phyloP scores from a whole-genome alignment of 2,888 invertebrate genomes.

The Ischnus inquisitorius region DNA sequence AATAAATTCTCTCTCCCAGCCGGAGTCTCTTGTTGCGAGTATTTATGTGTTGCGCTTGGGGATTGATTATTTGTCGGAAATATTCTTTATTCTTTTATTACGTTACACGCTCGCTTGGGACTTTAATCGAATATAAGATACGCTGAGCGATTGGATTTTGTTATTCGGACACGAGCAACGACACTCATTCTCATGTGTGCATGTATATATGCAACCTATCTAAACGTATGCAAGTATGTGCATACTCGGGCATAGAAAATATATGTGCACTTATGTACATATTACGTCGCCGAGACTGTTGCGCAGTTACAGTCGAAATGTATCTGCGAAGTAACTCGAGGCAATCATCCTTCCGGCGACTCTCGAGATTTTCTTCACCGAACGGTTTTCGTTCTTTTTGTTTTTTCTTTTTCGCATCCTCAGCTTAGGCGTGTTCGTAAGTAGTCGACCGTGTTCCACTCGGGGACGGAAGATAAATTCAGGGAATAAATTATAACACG shows the following conservation, averaged over 20 bases:
- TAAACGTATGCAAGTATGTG: conserved; percentile 17
- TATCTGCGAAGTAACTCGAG: neutral
- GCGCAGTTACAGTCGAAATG: neutral
- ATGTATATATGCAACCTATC: conserved; percentile 27
- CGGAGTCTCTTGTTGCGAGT: too few relatives aligned
- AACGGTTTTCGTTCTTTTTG: neutral
- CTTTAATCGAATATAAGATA: neutral
- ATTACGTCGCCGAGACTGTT: neutral
- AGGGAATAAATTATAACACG: neutral
- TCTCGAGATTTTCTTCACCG: neutral
- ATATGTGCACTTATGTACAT: conserved; percentile 38
- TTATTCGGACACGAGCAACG: neutral
- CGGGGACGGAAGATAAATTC: neutral
- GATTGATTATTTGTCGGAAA: neutral
- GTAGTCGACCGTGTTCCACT: neutral
- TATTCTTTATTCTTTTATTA: neutral
- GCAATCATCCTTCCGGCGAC: neutral
- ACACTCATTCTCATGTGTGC: neutral
- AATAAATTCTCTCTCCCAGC: too few relatives aligned
- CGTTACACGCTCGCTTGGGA: neutral
- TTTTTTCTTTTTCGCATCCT: neutral
- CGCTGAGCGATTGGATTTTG: neutral
- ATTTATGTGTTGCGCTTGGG: neutral
- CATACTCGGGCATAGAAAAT: too few relatives aligned
- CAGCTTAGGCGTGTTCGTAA: neutral